Base-by-base conservation (phyloP, 2,113 vertebrate species). In the Pedionomus torquatus region DNA sequence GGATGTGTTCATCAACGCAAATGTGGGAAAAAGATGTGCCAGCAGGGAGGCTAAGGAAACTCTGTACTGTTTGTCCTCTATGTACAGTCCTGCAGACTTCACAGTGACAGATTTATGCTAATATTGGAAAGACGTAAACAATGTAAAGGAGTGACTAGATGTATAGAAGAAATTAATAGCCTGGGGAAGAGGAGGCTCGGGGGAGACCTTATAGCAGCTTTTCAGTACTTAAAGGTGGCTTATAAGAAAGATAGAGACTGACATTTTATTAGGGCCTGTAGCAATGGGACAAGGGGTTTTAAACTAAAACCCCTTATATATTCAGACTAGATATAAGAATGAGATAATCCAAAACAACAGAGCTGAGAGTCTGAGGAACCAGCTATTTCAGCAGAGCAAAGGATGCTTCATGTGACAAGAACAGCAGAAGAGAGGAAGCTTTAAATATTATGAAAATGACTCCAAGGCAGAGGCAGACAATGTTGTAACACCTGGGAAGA, bases 21-120 rank as follows among this genome's bases (percentile, higher is more conserved):
- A 74, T 55, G 49, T 92, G 69, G 88, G 76, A 86, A 94, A 78
- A 87, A 30, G 80, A 87, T 86, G 46, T 93, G 63, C 54, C 79
- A 33, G 88, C 92, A 81, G 52, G 46, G 60, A 58, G 51, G n/a
- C 75, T 69, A 74, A 93, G 90, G 69, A 95, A 96, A 74, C 68
- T 63, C 75, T 39, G 69, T 82, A 64, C 72, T 94, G 2, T 95
- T 82, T 94, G 74, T 94, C 65, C 77, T 89, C 63, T 68, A 3
- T 16, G 44, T 48, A 79, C 77, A 78, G 77, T 90, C 83, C 79
- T 55, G 55, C 1, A 0, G 83, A 61, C 33, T 84, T 90, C 76
- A 75, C 4, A 1, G 8, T 88, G 93, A 63, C 76, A 75, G 76
- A 93, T 92, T 77, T 78, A 63, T 93, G 60, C 76, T 78, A 46